These are phyloP conservation scores for Oryzias dopingdopingensis DNA, from an alignment of 2,797 vertebrate species.

Conservation along the genomic window DNA sequence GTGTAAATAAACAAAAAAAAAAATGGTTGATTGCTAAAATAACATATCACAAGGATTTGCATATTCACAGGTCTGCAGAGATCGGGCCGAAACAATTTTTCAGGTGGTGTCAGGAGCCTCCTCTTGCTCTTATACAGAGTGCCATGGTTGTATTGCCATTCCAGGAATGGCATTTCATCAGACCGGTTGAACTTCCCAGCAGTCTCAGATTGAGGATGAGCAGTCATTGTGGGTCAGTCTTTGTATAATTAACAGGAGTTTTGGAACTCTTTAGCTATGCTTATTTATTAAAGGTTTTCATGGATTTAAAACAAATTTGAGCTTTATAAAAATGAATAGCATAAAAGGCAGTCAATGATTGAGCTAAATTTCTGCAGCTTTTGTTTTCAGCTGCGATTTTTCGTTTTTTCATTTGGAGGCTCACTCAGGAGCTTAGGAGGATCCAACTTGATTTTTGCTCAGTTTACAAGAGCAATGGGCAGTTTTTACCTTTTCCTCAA, in stretches of 20 bases:
- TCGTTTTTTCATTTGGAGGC: constrained; percentile 24
- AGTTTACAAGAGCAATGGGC: constrained; percentile 11
- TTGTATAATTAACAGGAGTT: constrained; percentile 50
- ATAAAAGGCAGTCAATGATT: constrained; percentile 11
- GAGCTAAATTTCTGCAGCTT: constrained; percentile 11
- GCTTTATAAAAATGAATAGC: constrained; percentile 17
- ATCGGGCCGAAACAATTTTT: constrained; percentile 18
- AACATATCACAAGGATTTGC: constrained; percentile 7
- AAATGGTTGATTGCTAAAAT: no score
- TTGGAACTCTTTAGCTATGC: constrained; percentile 21
- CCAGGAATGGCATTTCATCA: constrained; percentile 34
- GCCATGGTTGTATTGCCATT: constrained; percentile 18
- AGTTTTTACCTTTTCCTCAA: constrained; percentile 4
- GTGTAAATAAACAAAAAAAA: no score
- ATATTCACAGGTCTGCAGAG: constrained; percentile 14
- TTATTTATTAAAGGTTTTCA: constrained; percentile 16
- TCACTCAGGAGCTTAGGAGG: constrained; percentile 20
- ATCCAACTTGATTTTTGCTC: neutral
- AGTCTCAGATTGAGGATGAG: constrained; percentile 38
- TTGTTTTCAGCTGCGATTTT: constrained; percentile 13
- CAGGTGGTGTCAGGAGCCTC: constrained; percentile 34
- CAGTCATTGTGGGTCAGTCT: constrained; percentile 38
- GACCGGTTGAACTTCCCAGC: constrained; percentile 38
- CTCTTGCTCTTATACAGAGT: constrained; percentile 35
- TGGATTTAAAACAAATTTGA: constrained; percentile 28